Conservation (phyloP, 2,797 vertebrate species). For the Malurus splendens region DNA sequence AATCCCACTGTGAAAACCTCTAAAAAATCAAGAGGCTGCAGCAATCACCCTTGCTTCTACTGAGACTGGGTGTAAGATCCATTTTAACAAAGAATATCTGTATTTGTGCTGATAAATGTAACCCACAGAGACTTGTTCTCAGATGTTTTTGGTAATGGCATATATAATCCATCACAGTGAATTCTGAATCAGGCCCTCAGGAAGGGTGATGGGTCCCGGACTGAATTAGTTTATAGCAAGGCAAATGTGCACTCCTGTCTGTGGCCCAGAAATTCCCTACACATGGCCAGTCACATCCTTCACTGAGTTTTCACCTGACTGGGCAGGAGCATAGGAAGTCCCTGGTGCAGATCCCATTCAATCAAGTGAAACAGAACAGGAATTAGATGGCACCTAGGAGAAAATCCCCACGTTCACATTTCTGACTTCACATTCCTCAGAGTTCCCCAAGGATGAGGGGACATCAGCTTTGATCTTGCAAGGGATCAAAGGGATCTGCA, state of each 20-base stretch:
- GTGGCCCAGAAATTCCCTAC: background rate
- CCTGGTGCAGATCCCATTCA: background rate
- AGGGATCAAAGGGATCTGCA: background rate
- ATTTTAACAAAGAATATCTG: background rate
- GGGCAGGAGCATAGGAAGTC: background rate
- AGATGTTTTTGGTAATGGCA: background rate
- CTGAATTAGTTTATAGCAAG: background rate
- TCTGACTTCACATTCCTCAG: background rate
- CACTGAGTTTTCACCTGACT: background rate
- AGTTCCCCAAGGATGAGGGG: background rate
- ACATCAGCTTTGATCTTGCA: background rate
- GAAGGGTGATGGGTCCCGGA: background rate
- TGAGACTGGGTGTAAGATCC: background rate
- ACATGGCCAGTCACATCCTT: background rate
- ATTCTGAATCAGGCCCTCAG: background rate
- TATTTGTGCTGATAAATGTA: background rate
- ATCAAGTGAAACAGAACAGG: background rate
- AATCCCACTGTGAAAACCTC: background rate
- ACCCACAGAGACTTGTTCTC: background rate
- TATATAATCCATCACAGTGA: conserved; percentile 10
- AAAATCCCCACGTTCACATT: background rate
- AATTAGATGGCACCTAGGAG: background rate
- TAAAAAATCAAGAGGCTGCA: background rate
- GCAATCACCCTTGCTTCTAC: background rate
- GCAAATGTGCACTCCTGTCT: background rate